Evolutionary conservation across 2,797 vertebrate genomes (phyloP).

Genomic region (Poeciliopsis paucimaculata): DNA sequence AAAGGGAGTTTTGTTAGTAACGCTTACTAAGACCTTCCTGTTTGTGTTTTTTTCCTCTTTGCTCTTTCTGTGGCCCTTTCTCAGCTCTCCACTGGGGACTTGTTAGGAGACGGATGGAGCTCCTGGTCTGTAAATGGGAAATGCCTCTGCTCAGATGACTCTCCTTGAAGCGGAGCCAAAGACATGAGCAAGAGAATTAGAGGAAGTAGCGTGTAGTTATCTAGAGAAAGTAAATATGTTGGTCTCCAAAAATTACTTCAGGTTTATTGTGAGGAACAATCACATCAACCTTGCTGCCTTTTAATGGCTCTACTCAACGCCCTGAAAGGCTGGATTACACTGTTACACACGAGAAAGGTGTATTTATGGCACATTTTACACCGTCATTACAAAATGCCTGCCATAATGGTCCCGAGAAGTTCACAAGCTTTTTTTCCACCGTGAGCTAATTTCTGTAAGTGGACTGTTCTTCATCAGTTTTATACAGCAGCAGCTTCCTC

Average conservation of each 20-base stretch:
- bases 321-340: slow-evolving; percentile 12
- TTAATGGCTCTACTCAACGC: slow-evolving; percentile 21
- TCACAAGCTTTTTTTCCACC: slow-evolving; percentile 19
- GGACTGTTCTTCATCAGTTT: slow-evolving; percentile 33
- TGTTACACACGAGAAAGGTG: not conserved
- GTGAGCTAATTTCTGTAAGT: slow-evolving; percentile 19
- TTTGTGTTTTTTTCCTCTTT: slow-evolving; percentile 17
- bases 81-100: slow-evolving; percentile 38
- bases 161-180: slow-evolving; percentile 10
- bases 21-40: not conserved
- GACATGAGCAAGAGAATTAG: not conserved
- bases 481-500: slow-evolving; percentile 29
- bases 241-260: slow-evolving; percentile 21
- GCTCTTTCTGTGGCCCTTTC: slow-evolving; percentile 32
- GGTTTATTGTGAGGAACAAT: slow-evolving; percentile 17
- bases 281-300: slow-evolving; percentile 32
- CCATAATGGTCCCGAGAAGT: slow-evolving; percentile 1
- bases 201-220: slow-evolving; percentile 1
- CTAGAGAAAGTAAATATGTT: slow-evolving; percentile 17
- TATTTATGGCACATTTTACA: not conserved
- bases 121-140: slow-evolving; percentile 43
- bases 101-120: slow-evolving; percentile 40
- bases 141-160: slow-evolving; percentile 48
- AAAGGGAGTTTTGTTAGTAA: not conserved
- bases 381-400: not conserved